Evolutionary conservation across 2,113 vertebrate genomes (phyloP).

Genomic region (Charina bottae): DNA sequence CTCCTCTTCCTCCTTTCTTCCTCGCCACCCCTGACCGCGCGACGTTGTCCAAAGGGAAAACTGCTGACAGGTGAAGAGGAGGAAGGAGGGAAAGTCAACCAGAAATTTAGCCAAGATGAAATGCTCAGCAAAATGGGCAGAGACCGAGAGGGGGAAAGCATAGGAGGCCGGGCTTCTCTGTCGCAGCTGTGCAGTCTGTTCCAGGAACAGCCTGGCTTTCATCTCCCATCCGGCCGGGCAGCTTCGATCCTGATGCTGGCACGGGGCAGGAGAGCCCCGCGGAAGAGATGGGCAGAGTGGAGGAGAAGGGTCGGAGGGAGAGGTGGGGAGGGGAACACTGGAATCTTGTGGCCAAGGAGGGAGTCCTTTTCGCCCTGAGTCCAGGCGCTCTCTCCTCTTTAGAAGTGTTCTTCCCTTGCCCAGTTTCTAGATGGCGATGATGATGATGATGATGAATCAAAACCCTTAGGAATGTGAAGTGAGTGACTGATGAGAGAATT

Average conservation of each 20-base stretch:
- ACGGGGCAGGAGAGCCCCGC: conserved; percentile 47
- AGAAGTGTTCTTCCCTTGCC: conserved; percentile 14
- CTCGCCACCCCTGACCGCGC: background rate
- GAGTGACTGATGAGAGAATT: background rate
- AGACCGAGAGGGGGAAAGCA: background rate
- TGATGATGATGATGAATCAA: background rate
- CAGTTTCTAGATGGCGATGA: background rate
- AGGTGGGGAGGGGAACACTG: background rate
- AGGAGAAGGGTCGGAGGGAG: background rate
- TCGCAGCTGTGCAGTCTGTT: conserved; percentile 47
- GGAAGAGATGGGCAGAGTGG: background rate
- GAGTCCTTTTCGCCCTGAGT: background rate
- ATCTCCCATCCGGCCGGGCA: background rate
- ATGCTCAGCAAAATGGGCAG: background rate
- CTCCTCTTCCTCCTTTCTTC: background rate
- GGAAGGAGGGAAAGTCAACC: conserved; percentile 14
- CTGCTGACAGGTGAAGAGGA: conserved; percentile 38
- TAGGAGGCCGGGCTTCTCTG: conserved; percentile 38
- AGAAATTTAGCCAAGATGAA: conserved; percentile 37
- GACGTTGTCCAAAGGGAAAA: conserved; percentile 1
- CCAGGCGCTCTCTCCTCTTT: background rate
- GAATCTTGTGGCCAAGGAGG: background rate
- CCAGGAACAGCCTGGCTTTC: background rate
- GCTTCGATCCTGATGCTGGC: conserved; percentile 37
- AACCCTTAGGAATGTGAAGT: too few relatives aligned